Evolutionary conservation across 2,888 invertebrate genomes (phyloP).

Genomic region (Cryptus armator): DNA sequence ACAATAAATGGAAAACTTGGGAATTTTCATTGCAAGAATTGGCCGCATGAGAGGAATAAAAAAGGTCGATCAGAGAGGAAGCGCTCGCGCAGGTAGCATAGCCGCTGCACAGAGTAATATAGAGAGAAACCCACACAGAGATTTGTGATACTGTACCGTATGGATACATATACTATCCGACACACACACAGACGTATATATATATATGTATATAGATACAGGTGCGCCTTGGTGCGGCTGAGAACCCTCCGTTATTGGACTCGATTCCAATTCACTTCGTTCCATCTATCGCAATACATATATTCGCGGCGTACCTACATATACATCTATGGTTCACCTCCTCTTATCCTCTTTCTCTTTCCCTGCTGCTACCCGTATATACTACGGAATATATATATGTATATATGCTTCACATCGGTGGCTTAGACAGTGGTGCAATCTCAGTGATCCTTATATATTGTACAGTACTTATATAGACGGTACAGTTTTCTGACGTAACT

Average conservation of each 20-base stretch:
- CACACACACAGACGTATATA: background rate
- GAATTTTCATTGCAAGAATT: slow-evolving; percentile 13
- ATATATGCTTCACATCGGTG: slow-evolving; percentile 21
- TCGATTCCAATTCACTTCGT: slow-evolving; percentile 66
- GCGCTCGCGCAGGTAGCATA: background rate
- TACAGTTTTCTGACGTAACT: slow-evolving; percentile 14
- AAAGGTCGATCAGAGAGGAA: background rate
- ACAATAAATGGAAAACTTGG: background rate
- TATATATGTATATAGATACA: slow-evolving; percentile 20
- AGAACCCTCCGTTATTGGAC: slow-evolving; percentile 61
- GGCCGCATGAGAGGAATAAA: slow-evolving; percentile 5
- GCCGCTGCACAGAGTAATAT: background rate
- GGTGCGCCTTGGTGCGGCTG: slow-evolving; percentile 45
- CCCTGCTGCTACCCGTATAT: slow-evolving; percentile 28
- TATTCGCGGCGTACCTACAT: slow-evolving; percentile 1
- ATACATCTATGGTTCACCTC: background rate
- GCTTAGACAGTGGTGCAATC: slow-evolving; percentile 48
- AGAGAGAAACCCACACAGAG: background rate
- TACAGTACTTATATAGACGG: background rate
- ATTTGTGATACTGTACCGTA: background rate
- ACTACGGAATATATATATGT: slow-evolving; percentile 11
- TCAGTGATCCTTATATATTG: slow-evolving; percentile 25
- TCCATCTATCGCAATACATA: slow-evolving; percentile 55
- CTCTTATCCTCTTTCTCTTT: background rate
- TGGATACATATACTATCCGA: background rate